phyloP scores from a whole-genome alignment of 2,888 invertebrate genomes.

The Lissocephala sabroskyi region DNA sequence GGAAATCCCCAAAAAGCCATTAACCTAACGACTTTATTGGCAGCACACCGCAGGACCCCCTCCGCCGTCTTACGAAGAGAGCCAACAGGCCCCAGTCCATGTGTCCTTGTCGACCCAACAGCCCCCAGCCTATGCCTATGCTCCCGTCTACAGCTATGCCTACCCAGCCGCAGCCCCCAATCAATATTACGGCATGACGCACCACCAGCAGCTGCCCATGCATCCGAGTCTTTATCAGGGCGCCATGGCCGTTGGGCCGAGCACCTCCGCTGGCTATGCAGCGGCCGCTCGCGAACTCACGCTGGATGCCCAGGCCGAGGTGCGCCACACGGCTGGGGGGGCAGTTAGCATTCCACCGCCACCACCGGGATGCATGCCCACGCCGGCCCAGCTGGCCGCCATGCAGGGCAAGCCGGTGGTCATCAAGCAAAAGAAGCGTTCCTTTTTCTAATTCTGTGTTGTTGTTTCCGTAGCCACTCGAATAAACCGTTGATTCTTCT shows the following conservation, averaged over 20 bases:
- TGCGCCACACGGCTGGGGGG: slow-evolving; percentile 50
- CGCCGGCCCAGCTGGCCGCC: slow-evolving; percentile 69
- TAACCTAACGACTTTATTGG: too few relatives aligned
- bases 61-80: slow-evolving; percentile 70
- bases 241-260: slow-evolving; percentile 37
- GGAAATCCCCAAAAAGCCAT: too few relatives aligned
- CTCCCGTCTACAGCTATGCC: slow-evolving; percentile 9
- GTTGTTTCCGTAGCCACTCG: not conserved
- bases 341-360: slow-evolving; percentile 69
- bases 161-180: slow-evolving; percentile 29
- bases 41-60: too few relatives aligned
- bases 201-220: slow-evolving; percentile 43
- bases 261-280: slow-evolving; percentile 41
- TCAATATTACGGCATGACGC: slow-evolving; percentile 59
- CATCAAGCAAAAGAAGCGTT: slow-evolving; percentile 58
- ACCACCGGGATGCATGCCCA: slow-evolving; percentile 70
- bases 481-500: slow-evolving; percentile 53
- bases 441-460: slow-evolving; percentile 40
- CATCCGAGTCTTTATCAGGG: too few relatives aligned
- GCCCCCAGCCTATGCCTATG: slow-evolving; percentile 3
- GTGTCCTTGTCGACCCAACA: not conserved
- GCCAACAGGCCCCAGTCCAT: slow-evolving; percentile 53
- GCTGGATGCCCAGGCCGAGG: slow-evolving; percentile 54
- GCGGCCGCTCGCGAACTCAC: slow-evolving; percentile 36
- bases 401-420: slow-evolving; percentile 69